A percentile compares a stretch with the other conserved stretches of the same genome.
Evolutionary conservation across 2,797 vertebrate species (phyloP).

Genomic region (Balearica regulorum): DNA sequence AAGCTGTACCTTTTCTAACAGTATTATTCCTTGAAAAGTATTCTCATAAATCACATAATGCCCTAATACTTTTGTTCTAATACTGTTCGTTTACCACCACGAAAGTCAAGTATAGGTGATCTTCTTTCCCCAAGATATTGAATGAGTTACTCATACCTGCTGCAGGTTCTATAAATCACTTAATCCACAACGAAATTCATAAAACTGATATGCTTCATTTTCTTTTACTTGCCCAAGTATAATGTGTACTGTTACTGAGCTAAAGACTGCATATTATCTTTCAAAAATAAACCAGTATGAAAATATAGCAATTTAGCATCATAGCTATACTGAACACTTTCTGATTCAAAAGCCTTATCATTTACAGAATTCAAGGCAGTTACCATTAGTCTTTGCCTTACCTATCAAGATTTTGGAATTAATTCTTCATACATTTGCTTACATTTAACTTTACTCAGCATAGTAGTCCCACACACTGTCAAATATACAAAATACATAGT

Average conservation of each 20-base stretch:
- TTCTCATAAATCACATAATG: neutral
- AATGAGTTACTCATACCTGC: neutral
- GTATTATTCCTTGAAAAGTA: neutral
- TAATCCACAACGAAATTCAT: neutral
- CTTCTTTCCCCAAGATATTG: neutral
- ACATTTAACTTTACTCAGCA: neutral
- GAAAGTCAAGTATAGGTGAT: neutral
- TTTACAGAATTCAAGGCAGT: neutral
- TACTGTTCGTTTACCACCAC: neutral
- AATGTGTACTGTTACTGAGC: neutral
- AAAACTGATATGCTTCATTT: neutral
- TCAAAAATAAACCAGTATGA: neutral
- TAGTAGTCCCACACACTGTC: neutral
- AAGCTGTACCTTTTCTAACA: neutral
- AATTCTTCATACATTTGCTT: neutral
- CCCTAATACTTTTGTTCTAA: neutral
- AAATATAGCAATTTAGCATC: neutral
- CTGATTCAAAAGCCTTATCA: neutral
- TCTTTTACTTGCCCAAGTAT: neutral
- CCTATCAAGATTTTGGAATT: neutral
- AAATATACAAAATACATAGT: neutral
- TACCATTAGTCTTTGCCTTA: neutral
- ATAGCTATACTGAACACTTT: neutral
- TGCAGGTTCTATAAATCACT: neutral
- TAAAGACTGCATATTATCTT: neutral